Evolutionary conservation across 2,797 vertebrate species (phyloP).

Genomic region (Scolopax bukidnonensis): DNA sequence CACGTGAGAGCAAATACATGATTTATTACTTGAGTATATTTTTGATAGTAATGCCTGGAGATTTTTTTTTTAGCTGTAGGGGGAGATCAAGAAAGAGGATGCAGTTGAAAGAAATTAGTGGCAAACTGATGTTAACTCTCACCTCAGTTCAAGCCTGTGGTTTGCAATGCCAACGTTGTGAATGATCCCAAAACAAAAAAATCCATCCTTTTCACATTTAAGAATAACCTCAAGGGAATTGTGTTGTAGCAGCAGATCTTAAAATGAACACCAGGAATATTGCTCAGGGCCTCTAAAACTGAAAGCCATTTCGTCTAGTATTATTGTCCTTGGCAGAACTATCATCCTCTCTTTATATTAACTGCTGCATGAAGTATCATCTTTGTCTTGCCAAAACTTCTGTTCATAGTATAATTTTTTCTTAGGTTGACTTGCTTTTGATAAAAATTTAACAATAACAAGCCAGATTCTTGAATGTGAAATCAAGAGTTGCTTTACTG

Average conservation of each 20-base stretch:
- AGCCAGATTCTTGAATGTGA: neutral
- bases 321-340: constrained; percentile 65
- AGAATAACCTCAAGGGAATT: constrained; percentile 23
- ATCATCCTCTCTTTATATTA: constrained; percentile 53
- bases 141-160: constrained; percentile 23
- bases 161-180: constrained; percentile 5
- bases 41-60: constrained; percentile 36
- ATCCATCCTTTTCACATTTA: constrained; percentile 40
- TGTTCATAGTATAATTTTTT: constrained; percentile 52
- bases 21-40: constrained; percentile 67
- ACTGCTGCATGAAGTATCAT: constrained; percentile 39
- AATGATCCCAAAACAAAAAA: constrained; percentile 49
- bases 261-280: constrained; percentile 44
- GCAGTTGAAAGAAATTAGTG: constrained; percentile 27
- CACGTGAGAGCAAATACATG: constrained; percentile 58
- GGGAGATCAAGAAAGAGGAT: constrained; percentile 6
- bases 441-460: neutral
- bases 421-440: constrained; percentile 15
- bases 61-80: constrained; percentile 23
- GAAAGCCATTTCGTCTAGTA: constrained; percentile 54
- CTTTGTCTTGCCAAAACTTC: constrained; percentile 60
- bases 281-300: constrained; percentile 41
- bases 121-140: constrained; percentile 40
- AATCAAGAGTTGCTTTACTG: neutral
- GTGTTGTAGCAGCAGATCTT: constrained; percentile 26